Base-by-base conservation (phyloP, 1,140 invertebrate species). In the Oreohelix idahoensis region DNA sequence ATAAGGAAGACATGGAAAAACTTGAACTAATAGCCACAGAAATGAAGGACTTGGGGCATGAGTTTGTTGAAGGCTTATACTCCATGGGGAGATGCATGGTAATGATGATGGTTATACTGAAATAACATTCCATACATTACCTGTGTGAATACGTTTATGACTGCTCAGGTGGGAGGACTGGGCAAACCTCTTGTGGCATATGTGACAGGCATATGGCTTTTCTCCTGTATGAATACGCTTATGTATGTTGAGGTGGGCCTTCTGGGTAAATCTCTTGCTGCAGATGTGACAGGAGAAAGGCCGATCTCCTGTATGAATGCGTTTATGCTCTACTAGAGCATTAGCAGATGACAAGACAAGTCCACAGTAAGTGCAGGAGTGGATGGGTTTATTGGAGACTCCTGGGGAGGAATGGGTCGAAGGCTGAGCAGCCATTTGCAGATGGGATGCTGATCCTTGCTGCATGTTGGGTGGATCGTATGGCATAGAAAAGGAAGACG, bases 271-370 rank as follows among this genome's bases (percentile, higher is more conserved):
- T 17, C 84, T 79, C 69, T 88, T 88, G 58, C 83, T 80, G 81
- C 87, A 88, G 35, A 88, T 84, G 35, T 85, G 84, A 69, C 87
- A 88, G 13, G 63, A 75, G 74, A 84, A 88, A 49, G 87, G 87
- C 29, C 86, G 51, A 29, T 83, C 84, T 20, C 85, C 87, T 38
- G 85, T 77, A 66, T 87, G 86, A 70, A 79, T 85, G 45, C 84
- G 78, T 49, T 87, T 85, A 73, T 87, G 86, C 42, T 84, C 84
- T 45, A 87, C 76, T 11, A 87, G 84, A 1, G 81, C 79, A n/a
- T 79, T 81, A 51, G 83, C 74, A 23, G 85, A 78, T 26, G 83
- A 83, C 73, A 83, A 58, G 2, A 84, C 69, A 23, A 78, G 71
- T 15, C 80, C 80, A 75, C 80, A 82, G 51, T 83, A 77, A 11